Conservation (phyloP, 2,113 vertebrate species). For the Hydrochoerus hydrochaeris region DNA sequence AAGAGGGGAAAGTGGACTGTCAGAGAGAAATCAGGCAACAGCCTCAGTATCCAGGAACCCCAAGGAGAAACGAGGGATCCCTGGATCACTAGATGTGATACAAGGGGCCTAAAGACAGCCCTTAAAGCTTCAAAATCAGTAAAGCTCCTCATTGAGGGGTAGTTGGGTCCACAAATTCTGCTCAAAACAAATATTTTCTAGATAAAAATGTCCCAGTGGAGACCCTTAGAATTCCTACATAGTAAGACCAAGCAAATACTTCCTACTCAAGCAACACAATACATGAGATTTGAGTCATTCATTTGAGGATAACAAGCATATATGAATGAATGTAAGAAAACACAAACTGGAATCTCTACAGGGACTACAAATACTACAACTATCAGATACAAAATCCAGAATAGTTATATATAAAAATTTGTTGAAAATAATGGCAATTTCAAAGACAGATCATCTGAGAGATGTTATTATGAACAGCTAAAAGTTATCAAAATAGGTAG, state of each 20-base stretch:
- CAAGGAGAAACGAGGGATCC: not conserved
- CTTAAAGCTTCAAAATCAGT: not conserved
- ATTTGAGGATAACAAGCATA: not conserved
- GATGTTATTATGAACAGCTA: not conserved
- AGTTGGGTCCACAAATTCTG: too few species aligned
- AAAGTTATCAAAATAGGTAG: not conserved
- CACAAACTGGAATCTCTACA: not conserved
- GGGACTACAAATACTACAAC: not conserved
- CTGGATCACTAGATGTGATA: not conserved
- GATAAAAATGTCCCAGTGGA: not conserved
- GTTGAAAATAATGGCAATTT: not conserved
- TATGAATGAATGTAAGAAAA: not conserved
- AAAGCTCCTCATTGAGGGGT: not conserved
- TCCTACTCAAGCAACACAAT: not conserved
- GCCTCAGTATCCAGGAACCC: not conserved
- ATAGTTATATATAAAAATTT: not conserved
- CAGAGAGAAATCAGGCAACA: not conserved
- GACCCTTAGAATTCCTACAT: not conserved
- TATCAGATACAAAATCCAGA: not conserved
- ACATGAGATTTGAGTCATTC: not conserved
- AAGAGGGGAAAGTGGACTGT: not conserved
- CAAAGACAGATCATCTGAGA: not conserved
- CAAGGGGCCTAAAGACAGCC: not conserved
- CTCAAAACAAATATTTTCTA: not conserved
- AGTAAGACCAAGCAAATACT: not conserved